phyloP scores from a whole-genome alignment of 2,888 invertebrate genomes.

The Xiphydria camelus region DNA sequence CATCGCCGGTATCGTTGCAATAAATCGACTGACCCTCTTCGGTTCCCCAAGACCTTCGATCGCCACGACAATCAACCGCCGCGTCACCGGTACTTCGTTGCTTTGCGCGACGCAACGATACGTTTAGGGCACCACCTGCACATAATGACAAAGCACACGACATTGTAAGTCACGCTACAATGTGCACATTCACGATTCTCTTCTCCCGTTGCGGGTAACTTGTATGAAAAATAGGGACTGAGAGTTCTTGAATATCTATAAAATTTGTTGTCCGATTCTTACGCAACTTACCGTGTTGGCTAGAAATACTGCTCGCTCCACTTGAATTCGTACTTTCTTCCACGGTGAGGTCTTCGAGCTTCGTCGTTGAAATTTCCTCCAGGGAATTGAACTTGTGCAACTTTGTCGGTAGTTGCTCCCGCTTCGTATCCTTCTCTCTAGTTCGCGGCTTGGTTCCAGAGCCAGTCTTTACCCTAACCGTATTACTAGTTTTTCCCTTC shows the following conservation, averaged over 20 bases:
- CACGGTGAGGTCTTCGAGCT: slow-evolving; percentile 71
- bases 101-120: slow-evolving; percentile 47
- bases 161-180: not conserved
- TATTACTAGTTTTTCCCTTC: slow-evolving; percentile 47
- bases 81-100: slow-evolving; percentile 52
- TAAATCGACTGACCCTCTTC: slow-evolving; percentile 64
- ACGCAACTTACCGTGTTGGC: slow-evolving; percentile 46
- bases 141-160: slow-evolving; percentile 3
- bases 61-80: slow-evolving; percentile 50
- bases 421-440: slow-evolving; percentile 56
- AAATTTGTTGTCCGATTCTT: too few species aligned
- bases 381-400: slow-evolving; percentile 76
- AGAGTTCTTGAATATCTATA: too few species aligned
- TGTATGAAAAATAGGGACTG: not conserved
- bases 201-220: not conserved
- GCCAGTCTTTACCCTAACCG: slow-evolving; percentile 51
- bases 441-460: slow-evolving; percentile 51
- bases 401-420: slow-evolving; percentile 54
- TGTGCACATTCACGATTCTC: not conserved
- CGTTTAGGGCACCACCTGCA: slow-evolving; percentile 45
- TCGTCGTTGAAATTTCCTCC: slow-evolving; percentile 79
- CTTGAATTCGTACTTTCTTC: slow-evolving; percentile 52
- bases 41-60: slow-evolving; percentile 70
- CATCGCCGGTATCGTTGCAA: slow-evolving; percentile 53
- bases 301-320: slow-evolving; percentile 49